Evolutionary conservation across 1,140 invertebrate species (phyloP).

Genomic region (Nephotettix cincticeps): DNA sequence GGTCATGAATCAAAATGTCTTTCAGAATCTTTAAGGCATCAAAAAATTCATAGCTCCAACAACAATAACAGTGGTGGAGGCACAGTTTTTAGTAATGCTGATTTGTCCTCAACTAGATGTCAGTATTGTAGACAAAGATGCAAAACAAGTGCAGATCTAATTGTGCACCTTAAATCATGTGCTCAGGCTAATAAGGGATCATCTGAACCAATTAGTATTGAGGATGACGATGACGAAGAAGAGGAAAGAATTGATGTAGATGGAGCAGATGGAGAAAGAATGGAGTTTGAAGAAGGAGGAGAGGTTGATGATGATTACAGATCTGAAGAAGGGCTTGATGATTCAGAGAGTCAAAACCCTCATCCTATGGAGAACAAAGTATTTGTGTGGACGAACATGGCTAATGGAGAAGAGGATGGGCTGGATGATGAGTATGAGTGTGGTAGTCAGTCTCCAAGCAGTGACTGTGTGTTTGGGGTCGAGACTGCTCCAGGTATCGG

Average conservation of each 20-base stretch:
- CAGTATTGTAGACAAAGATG: slow-evolving; percentile 81
- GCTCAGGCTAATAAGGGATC: slow-evolving; percentile 50
- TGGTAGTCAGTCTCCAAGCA: slow-evolving; percentile 36
- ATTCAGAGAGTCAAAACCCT: slow-evolving; percentile 45
- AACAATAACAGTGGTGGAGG: slow-evolving; percentile 48
- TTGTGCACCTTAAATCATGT: slow-evolving; percentile 71
- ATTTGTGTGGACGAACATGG: slow-evolving; percentile 69
- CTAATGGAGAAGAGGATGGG: slow-evolving; percentile 45
- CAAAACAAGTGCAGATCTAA: slow-evolving; percentile 75
- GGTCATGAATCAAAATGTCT: slow-evolving; percentile 79
- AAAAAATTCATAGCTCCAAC: slow-evolving; percentile 53
- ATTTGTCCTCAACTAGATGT: slow-evolving; percentile 65
- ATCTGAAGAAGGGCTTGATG: slow-evolving; percentile 46
- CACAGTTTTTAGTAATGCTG: slow-evolving; percentile 42
- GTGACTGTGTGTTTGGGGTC: slow-evolving; percentile 46
- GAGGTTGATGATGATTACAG: slow-evolving; percentile 42
- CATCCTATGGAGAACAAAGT: slow-evolving; percentile 75
- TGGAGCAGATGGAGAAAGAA: slow-evolving; percentile 15
- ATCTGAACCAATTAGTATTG: slow-evolving; percentile 33
- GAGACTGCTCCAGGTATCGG: slow-evolving; percentile 55
- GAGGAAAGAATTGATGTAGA: neutral
- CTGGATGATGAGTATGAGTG: slow-evolving; percentile 42
- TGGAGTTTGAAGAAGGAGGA: slow-evolving; percentile 37
- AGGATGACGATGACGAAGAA: slow-evolving; percentile 34
- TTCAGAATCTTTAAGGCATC: slow-evolving; percentile 74